Conservation (phyloP, 2,113 vertebrate species). For the Megaceryle maxima region DNA sequence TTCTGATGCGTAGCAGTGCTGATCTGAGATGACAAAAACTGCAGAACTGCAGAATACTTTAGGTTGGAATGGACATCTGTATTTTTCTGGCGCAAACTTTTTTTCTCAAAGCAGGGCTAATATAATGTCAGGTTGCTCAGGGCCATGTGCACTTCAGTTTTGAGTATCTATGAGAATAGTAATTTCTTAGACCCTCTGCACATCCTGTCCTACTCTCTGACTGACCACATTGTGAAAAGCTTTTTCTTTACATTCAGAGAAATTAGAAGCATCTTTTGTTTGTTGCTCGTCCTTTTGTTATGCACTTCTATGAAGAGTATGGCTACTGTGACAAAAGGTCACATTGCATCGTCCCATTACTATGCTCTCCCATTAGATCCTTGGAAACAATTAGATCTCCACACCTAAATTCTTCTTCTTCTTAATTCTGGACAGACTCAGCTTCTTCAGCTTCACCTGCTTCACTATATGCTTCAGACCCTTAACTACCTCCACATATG, state of each 20-base stretch:
- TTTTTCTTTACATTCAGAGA: background rate
- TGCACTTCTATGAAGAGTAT: background rate
- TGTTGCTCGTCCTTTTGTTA: background rate
- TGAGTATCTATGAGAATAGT: background rate
- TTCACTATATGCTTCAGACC: background rate
- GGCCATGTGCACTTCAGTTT: background rate
- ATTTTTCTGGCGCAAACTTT: background rate
- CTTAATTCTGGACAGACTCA: background rate
- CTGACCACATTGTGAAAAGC: background rate
- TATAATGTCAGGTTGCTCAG: background rate
- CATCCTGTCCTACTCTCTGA: background rate
- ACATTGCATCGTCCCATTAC: accelerated
- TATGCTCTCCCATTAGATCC: background rate
- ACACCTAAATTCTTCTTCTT: background rate
- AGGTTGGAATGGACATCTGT: background rate
- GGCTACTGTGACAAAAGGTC: background rate
- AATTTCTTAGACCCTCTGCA: background rate
- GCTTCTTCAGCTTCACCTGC: background rate
- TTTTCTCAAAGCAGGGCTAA: background rate
- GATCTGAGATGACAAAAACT: background rate
- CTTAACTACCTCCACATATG: background rate
- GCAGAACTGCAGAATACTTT: background rate
- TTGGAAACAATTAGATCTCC: background rate
- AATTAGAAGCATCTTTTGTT: background rate
- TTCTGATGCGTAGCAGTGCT: background rate